Evolutionary conservation across 2,888 invertebrate species (phyloP).

Genomic region (Ormyrus thymus): DNA sequence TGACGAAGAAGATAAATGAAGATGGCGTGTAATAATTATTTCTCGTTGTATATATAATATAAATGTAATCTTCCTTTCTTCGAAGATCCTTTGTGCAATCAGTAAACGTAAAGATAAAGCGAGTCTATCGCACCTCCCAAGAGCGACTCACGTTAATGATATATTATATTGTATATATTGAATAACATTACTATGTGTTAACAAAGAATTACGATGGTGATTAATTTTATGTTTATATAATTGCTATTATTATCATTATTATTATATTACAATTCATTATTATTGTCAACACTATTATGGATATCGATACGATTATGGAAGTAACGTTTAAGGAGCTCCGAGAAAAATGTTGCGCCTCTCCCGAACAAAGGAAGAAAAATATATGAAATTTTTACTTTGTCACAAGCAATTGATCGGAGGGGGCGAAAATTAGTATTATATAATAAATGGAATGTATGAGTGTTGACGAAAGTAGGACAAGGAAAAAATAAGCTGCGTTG

Average conservation of each 20-base stretch:
- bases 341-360: conserved; percentile 33
- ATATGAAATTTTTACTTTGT: conserved; percentile 32
- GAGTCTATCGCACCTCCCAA: conserved; percentile 53
- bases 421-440: conserved; percentile 38
- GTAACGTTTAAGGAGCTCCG: conserved; percentile 43
- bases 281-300: conserved; percentile 58
- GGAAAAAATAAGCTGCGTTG: conserved; percentile 24
- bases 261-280: conserved; percentile 55
- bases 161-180: conserved; percentile 71
- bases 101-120: conserved; percentile 30
- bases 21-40: conserved; percentile 58
- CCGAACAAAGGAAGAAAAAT: neutral
- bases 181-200: conserved; percentile 64
- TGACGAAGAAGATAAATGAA: conserved; percentile 1
- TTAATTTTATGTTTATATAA: conserved; percentile 61
- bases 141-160: conserved; percentile 67
- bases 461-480: conserved; percentile 12
- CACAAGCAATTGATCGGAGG: conserved; percentile 19
- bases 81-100: conserved; percentile 56
- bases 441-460: conserved; percentile 33
- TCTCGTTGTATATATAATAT: conserved; percentile 62
- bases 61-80: conserved; percentile 56
- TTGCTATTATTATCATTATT: conserved; percentile 57
- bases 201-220: conserved; percentile 67
- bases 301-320: conserved; percentile 56